Conservation (phyloP, 2,888 invertebrate species). For the Hemithea aestivaria region DNA sequence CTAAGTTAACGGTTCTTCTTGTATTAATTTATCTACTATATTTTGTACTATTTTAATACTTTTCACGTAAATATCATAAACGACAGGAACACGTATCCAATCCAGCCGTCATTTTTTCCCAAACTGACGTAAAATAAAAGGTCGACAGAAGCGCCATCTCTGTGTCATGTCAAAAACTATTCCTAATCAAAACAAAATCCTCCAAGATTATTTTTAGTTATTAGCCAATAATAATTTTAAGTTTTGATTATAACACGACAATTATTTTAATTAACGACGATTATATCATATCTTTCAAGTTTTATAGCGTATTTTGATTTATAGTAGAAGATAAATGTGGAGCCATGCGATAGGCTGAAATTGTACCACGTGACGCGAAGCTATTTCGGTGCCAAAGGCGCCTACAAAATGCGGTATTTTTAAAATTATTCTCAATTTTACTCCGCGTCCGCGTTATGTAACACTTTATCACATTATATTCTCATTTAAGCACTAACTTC, state of each 20-base stretch:
- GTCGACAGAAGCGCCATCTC: slow-evolving; percentile 60
- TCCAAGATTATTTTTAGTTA: slow-evolving; percentile 11
- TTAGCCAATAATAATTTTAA: slow-evolving; percentile 10
- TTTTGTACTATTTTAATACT: slow-evolving; percentile 65
- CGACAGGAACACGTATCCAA: slow-evolving; percentile 77
- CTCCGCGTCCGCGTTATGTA: slow-evolving; percentile 68
- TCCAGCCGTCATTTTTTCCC: slow-evolving; percentile 76
- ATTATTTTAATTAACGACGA: slow-evolving; percentile 3
- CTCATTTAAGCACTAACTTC: slow-evolving; percentile 54
- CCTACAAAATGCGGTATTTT: slow-evolving; percentile 79
- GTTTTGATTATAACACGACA: slow-evolving; percentile 10
- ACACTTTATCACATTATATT: slow-evolving; percentile 63
- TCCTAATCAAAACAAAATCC: slow-evolving; percentile 40
- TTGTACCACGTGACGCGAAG: slow-evolving; percentile 71
- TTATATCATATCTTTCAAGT: slow-evolving; percentile 10
- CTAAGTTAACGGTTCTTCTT: slow-evolving; percentile 53
- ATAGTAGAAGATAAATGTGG: slow-evolving; percentile 66
- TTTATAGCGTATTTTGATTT: slow-evolving; percentile 38
- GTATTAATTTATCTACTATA: slow-evolving; percentile 43
- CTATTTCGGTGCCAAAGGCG: slow-evolving; percentile 73
- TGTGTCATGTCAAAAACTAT: slow-evolving; percentile 33
- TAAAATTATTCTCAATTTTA: slow-evolving; percentile 68
- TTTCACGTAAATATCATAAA: slow-evolving; percentile 79
- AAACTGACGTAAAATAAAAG: slow-evolving; percentile 63
- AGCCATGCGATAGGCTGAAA: slow-evolving; percentile 70